Percentiles rank a stretch among this genome's conserved stretches.
Evolutionary conservation across 2,888 invertebrate species (phyloP).

Genomic region (Morpho deidamia): DNA sequence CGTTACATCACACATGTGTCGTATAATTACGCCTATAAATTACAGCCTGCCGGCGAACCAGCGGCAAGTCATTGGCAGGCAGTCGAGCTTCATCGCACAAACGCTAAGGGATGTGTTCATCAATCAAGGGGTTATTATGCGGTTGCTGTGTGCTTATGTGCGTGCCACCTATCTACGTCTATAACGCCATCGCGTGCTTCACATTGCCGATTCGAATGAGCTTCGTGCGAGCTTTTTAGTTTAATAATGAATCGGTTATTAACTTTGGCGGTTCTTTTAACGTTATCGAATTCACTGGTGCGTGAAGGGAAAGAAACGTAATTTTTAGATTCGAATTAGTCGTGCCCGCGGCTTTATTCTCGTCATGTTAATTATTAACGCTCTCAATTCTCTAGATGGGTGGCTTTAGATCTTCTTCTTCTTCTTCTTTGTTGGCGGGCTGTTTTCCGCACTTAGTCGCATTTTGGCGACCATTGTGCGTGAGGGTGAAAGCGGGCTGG

Average conservation of each 20-base stretch:
- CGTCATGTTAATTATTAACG: no score
- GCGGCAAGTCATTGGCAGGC: constrained; percentile 27
- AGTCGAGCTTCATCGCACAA: constrained; percentile 26
- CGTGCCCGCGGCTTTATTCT: no score
- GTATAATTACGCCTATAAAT: constrained; percentile 10
- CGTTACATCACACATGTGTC: no score
- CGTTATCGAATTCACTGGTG: background rate
- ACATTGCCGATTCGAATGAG: background rate
- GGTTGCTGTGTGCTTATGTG: constrained; percentile 26
- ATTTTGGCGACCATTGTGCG: no score
- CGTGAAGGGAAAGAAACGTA: background rate
- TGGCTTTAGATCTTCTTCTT: no score
- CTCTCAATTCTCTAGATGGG: no score
- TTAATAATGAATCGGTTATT: constrained; percentile 5
- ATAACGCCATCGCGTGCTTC: constrained; percentile 23
- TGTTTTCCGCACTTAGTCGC: no score
- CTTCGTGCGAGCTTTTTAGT: background rate
- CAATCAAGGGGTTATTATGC: constrained; percentile 38
- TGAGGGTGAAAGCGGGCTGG: no score
- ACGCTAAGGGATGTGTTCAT: constrained; percentile 34
- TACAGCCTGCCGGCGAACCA: constrained; percentile 15
- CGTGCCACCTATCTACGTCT: constrained; percentile 23
- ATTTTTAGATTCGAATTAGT: no score
- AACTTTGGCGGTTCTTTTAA: background rate
- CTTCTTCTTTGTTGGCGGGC: no score